These are phyloP conservation scores for Hanleya hanleyi DNA, from an alignment of 2,888 invertebrate species.

Conservation along the genomic window DNA sequence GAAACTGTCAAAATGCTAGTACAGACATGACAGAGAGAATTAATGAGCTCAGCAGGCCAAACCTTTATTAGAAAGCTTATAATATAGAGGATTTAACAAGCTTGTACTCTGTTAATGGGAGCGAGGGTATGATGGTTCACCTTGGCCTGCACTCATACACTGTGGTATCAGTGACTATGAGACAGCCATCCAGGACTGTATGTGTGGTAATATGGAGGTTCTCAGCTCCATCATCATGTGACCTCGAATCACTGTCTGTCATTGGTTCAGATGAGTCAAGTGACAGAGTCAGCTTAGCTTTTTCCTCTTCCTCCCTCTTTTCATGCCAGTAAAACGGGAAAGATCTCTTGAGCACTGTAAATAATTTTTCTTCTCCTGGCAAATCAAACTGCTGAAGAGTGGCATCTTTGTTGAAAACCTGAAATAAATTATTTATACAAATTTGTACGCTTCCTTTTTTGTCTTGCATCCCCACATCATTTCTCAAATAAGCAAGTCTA, in stretches of 20 bases:
- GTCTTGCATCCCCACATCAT: no score
- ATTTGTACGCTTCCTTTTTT: no score
- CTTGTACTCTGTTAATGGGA: no score
- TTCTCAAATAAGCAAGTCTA: no score
- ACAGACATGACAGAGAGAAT: no score
- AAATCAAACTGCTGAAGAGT: conserved; percentile 78
- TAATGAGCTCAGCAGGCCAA: no score
- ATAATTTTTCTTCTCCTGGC: conserved; percentile 75
- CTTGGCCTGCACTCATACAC: conserved; percentile 79
- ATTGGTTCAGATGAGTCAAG: conserved; percentile 8
- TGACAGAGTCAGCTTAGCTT: neutral
- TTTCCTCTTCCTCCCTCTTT: conserved; percentile 41
- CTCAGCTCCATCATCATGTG: conserved; percentile 30
- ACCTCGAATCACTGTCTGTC: neutral
- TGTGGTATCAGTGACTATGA: conserved; percentile 78
- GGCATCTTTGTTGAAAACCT: conserved; percentile 79
- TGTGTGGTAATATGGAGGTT: conserved; percentile 57
- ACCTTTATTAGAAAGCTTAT: no score
- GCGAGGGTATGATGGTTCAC: no score
- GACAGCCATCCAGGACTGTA: conserved; percentile 74
- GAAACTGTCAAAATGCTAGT: no score
- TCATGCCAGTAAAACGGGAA: conserved; percentile 67
- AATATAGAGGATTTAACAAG: no score
- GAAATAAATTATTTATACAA: no score
- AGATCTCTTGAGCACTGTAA: conserved; percentile 76